Evolutionary conservation across 1,140 invertebrate species (phyloP), one percentile per base, ranked within the genome.

Genomic region (Drosophila repletoides): DNA sequence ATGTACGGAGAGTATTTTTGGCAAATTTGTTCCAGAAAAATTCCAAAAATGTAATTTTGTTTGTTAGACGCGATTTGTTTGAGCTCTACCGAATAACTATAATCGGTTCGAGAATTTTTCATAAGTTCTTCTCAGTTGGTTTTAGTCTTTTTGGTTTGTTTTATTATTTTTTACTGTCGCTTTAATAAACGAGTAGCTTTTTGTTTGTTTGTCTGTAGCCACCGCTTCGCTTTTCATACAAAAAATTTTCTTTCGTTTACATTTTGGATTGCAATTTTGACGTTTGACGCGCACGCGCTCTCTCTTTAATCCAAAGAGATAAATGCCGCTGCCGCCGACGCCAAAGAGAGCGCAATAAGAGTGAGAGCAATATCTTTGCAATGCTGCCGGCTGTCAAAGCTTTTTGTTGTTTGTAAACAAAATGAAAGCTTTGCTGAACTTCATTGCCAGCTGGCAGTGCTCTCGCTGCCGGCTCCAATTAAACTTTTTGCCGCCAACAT

Each of bases 221-320:
- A 43, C 34, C 46, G 34, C 34, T 26, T 58, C 45, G 51, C 46
- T 55, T 74, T 77, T 66, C 61, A 67, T 56, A n/a, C n/a, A n/a
- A n/a, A n/a, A 71, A 77, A 53, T 79, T 84, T 67, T 68, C 74
- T 55, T 77, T 83, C 79, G 79, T 75, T 83, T 71, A 84, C 70
- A 83, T 77, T 83, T 67, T 79, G 58, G 60, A 66, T 51, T 84
- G 80, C 79, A 84, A 68, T 79, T 84, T 83, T 84, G 79, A 84
- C 79, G 58, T 67, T 86, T 86, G 63, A 24, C 38, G 80, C 80
- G 79, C 80, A 68, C 17, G 79, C 79, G 79, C 49, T 40, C 31
- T 64, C 14, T 19, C 29, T 19, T 17, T 29, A n/a, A 10, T 38
- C 2, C 15, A 5, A 19, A 49, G 22, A 49, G 29, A 5, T n/a